A percentile compares a stretch with the other conserved stretches of the same genome.
Conservation (phyloP, 2,888 invertebrate species). For the Trichopoda pennipes region DNA sequence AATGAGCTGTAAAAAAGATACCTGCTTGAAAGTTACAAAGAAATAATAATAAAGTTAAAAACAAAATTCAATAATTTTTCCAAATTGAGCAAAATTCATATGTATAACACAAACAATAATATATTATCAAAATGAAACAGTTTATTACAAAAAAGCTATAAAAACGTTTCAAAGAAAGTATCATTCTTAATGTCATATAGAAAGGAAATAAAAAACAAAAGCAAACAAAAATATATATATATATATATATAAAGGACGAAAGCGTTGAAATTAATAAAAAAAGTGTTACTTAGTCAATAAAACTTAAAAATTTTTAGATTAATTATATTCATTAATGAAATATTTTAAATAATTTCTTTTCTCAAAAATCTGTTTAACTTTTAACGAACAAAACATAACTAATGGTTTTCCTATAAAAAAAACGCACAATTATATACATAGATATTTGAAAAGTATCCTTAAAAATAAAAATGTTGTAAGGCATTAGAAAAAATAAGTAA, state of each 20-base stretch:
- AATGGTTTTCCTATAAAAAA: slow-evolving; percentile 57
- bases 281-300: background rate
- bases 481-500: background rate
- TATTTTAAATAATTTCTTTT: background rate
- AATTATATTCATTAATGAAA: background rate
- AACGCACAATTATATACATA: slow-evolving; percentile 58
- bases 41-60: slow-evolving; percentile 57
- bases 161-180: slow-evolving; percentile 47
- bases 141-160: background rate
- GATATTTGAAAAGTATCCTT: slow-evolving; percentile 17
- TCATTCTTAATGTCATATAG: slow-evolving; percentile 58
- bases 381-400: slow-evolving; percentile 20
- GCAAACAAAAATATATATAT: background rate
- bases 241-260: background rate
- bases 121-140: slow-evolving; percentile 10
- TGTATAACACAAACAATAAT: background rate
- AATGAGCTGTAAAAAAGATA: slow-evolving; percentile 81
- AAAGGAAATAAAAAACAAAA: slow-evolving; percentile 21
- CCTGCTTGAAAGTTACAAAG: slow-evolving; percentile 77
- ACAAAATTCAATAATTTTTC: slow-evolving; percentile 8
- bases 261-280: background rate
- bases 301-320: slow-evolving; percentile 31
- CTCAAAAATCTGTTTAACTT: slow-evolving; percentile 3
- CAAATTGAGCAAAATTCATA: slow-evolving; percentile 35
- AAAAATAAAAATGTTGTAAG: slow-evolving; percentile 13